These are phyloP conservation scores for Micronisus gabar DNA, from an alignment of 2,113 vertebrate species.

Conservation along the genomic window DNA sequence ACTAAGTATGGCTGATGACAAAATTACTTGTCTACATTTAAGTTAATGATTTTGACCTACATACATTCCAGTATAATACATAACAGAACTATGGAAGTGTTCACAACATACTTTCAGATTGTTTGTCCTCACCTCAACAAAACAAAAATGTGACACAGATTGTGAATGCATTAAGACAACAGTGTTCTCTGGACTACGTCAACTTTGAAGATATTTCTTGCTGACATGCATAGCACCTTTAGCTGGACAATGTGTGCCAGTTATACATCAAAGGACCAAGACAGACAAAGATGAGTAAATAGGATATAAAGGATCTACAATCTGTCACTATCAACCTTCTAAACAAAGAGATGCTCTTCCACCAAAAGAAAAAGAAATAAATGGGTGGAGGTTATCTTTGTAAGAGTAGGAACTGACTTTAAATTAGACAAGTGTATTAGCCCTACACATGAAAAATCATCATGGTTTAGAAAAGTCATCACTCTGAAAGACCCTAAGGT, in stretches of 20 bases:
- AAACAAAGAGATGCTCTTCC: neutral
- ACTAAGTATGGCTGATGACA: neutral
- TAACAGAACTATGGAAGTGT: neutral
- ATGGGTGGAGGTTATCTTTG: accelerated
- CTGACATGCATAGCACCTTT: neutral
- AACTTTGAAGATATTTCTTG: neutral
- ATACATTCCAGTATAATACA: neutral
- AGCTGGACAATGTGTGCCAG: neutral
- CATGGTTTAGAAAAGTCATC: neutral
- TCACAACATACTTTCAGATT: neutral
- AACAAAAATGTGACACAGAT: neutral
- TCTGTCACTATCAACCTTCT: neutral
- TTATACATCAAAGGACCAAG: neutral
- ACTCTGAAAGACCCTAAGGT: neutral
- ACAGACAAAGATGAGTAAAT: neutral
- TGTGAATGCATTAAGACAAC: neutral
- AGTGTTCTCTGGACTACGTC: neutral
- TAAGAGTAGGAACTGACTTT: neutral
- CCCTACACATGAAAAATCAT: neutral
- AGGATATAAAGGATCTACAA: neutral
- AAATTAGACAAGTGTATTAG: neutral
- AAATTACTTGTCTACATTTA: neutral
- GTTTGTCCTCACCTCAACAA: neutral
- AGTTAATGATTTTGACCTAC: neutral
- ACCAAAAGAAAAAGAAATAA: neutral